These are phyloP conservation scores for Heliocidaris tuberculata DNA, from an alignment of 35 echinoderm and acorn worm species.

Conservation along the genomic window DNA sequence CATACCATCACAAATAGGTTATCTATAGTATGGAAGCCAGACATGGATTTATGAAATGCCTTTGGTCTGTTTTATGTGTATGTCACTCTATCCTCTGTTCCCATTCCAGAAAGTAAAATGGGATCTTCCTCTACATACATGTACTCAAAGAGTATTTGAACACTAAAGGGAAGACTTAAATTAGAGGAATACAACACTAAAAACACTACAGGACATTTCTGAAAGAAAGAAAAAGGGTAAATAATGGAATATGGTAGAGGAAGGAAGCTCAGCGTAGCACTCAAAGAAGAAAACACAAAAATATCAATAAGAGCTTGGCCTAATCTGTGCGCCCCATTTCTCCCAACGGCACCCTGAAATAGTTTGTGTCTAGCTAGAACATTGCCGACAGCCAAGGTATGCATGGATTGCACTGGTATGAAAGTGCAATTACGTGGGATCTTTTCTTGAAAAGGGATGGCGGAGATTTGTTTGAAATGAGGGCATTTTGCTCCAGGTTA, in stretches of 20 bases:
- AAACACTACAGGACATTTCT: conserved; percentile 3
- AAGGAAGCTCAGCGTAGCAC: background rate
- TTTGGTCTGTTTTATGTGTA: background rate
- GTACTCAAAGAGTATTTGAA: background rate
- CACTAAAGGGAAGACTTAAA: background rate
- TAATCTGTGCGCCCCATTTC: conserved; percentile 15
- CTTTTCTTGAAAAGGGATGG: conserved; percentile 12
- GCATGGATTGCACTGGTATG: background rate
- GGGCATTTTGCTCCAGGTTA: background rate
- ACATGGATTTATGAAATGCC: background rate
- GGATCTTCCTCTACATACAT: background rate
- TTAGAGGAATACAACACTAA: background rate
- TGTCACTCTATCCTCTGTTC: background rate
- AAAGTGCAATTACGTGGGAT: background rate
- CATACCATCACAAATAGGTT: background rate
- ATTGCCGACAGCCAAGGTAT: background rate
- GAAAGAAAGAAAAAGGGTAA: background rate
- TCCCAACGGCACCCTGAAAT: background rate
- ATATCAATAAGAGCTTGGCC: conserved; percentile 2
- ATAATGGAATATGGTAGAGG: background rate
- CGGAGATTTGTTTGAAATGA: conserved; percentile 3
- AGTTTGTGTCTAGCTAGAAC: background rate
- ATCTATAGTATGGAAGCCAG: background rate
- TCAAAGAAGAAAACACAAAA: background rate
- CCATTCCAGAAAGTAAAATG: background rate